A percentile compares a stretch with the other conserved stretches of the same genome.
Conservation (phyloP, 2,113 vertebrate genomes). For the Melanocharis versteri region DNA sequence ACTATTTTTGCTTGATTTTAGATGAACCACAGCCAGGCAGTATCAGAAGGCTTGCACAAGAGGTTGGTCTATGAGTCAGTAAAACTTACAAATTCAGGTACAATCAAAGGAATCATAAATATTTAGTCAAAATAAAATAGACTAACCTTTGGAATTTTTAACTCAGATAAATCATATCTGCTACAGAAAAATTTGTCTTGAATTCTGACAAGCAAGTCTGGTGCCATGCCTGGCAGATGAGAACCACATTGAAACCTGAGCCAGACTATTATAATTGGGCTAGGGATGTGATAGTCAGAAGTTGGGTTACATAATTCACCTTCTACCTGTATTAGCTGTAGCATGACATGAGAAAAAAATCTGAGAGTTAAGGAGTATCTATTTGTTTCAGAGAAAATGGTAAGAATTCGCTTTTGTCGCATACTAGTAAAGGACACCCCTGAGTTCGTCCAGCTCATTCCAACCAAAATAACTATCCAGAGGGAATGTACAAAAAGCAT, state of each 20-base stretch:
- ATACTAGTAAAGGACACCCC: background rate
- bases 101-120: background rate
- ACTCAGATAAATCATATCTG: background rate
- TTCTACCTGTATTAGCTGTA: background rate
- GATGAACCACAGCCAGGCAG: background rate
- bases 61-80: background rate
- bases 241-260: background rate
- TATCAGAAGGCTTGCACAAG: background rate
- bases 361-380: background rate
- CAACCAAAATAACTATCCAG: background rate
- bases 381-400: background rate
- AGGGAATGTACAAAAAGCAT: background rate
- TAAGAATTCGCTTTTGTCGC: conserved; percentile 12
- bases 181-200: background rate
- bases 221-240: background rate
- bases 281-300: background rate
- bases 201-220: background rate
- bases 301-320: background rate
- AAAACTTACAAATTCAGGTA: background rate
- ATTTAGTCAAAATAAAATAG: background rate
- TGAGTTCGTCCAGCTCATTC: conserved; percentile 26
- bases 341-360: background rate
- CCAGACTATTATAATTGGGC: background rate
- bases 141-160: background rate
- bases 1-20: background rate